A percentile compares a stretch with the other conserved stretches of the same genome.
These are phyloP conservation scores for Cremastobaeus sp. DNA, from an alignment of 2,888 invertebrate genomes.

Conservation along the genomic window DNA sequence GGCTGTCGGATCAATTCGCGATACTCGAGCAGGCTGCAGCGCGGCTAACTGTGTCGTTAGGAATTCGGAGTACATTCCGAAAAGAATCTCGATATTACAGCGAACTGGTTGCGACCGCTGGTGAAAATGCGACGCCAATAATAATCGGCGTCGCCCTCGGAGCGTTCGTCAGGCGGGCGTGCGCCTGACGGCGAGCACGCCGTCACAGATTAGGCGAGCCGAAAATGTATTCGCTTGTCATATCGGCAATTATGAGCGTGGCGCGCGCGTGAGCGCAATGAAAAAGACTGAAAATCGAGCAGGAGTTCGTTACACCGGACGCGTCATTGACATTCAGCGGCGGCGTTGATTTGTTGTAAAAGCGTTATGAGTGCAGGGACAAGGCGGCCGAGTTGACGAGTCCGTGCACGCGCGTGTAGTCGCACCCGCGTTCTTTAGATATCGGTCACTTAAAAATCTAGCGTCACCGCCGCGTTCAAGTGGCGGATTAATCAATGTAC, in stretches of 20 bases:
- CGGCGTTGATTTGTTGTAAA: constrained; percentile 42
- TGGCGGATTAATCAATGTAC: constrained; percentile 2
- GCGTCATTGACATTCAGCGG: constrained; percentile 51
- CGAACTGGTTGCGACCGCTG: constrained; percentile 1
- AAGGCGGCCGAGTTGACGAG: constrained; percentile 34
- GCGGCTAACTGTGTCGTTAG: constrained; percentile 14
- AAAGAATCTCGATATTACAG: constrained; percentile 20
- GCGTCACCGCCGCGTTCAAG: neutral
- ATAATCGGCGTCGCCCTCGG: no score
- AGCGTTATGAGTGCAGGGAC: constrained; percentile 53
- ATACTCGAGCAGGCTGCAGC: constrained; percentile 22
- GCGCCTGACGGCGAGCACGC: no score
- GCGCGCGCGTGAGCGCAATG: constrained; percentile 28
- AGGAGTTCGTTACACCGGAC: constrained; percentile 32
- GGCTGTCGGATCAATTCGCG: constrained; percentile 21
- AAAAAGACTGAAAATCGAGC: constrained; percentile 10
- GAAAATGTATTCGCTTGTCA: constrained; percentile 32
- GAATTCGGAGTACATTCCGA: constrained; percentile 27
- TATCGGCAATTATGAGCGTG: constrained; percentile 25
- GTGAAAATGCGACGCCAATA: constrained; percentile 22
- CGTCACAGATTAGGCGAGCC: constrained; percentile 14
- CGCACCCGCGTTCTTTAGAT: constrained; percentile 31
- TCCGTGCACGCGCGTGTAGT: constrained; percentile 11
- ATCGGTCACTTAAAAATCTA: constrained; percentile 10
- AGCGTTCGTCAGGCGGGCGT: no score